Evolutionary conservation across 2,113 vertebrate genomes (phyloP), one percentile per base, ranked within the genome.

Genomic region (Corynorhinus townsendii): DNA sequence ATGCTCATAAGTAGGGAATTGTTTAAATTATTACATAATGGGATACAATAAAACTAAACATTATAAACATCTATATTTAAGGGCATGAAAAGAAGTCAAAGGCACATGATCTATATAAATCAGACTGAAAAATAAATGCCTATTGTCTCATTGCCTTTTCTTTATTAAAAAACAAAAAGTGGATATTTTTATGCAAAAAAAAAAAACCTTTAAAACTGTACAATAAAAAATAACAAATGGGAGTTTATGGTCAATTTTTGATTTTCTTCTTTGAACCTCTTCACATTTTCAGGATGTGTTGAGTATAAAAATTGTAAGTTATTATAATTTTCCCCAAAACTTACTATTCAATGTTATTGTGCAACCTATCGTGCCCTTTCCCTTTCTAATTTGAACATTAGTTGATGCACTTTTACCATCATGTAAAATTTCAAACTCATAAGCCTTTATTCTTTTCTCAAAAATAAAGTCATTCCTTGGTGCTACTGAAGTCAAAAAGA

Each of bases 391-490:
- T 89, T 85, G 90, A 96, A 93, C 89, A 91, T 89, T 86, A 82
- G 73, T 72, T 68, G 76, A 66, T 83, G 92, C 68, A 82, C 89
- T 96, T 96, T 95, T 86, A 96, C 93, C 88, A 91, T 86, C 83
- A 64, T 64, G 56, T 68, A 68, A 71, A 90, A 94, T 95, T 95
- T 97, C 91, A 91, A 95, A 87, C 90, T 96, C 88, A 91, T 87
- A 94, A 77, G 79, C 69, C 49, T 97, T 97, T 97, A 91, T 96
- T 97, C 95, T 95, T 89, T 93, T 84, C 94, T 96, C 94, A 94
- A 95, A 97, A 97, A 95, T 94, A 89, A 95, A 97, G 86, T 81
- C 81, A 95, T 93, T 96, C 75, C 79, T 95, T 68, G 56, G 89
- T 94, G 72, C 94, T 82, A 94, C 86, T 84, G 76, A 96, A 96